Base-by-base conservation (phyloP, 1,140 invertebrate species). In the Aleiodes sp. region DNA sequence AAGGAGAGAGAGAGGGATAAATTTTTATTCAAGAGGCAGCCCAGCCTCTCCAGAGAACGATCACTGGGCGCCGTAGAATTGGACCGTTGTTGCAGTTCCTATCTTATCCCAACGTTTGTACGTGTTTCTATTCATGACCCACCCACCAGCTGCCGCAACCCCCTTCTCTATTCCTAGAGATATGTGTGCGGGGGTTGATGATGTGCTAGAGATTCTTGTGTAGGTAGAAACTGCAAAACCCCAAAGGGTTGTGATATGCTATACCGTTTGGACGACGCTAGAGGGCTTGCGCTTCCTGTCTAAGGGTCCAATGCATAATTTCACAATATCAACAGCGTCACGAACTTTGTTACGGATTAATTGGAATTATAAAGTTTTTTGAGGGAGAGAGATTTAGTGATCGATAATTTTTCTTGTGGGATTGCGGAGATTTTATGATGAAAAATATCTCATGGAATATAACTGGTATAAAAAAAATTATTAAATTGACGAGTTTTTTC, bases 21-120 rank as follows among this genome's bases (percentile, higher is more conserved):
- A 77, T 77, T 72, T 73, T 71, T 76, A 76, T 76, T 77, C 75
- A 76, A 73, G 65, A 75, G 70, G 24, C 65, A 65, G 71, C 24
- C 65, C 46, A 52, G 35, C 16, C 67, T 37, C 70, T 77, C 39
- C 6, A 52, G 43, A 68, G 67, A 66, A 71, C 70, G 70, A 77
- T 77, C 76, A 70, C 66, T 72, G 70, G 59, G 33, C n/a, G 60
- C 33, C 16, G 39, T 65, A 52, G 19, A 52, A 52, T 52, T 9
- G 21, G 37, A 52, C 52, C 19, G 57, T 33, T 57, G 29, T 61
- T 41, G 56, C 39, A 39, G 60, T 33, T n/a, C n/a, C n/a, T n/a
- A n/a, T n/a, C 41, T 52, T 52, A 21, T 52, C 46, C 46, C 46
- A n/a, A n/a, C n/a, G 21, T 24, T 24, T 24, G 1, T 9, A 24